Percentiles rank a stretch among this genome's conserved stretches.
Conservation (phyloP, 1,140 invertebrate genomes). For the Luehdorfia chinensis region DNA sequence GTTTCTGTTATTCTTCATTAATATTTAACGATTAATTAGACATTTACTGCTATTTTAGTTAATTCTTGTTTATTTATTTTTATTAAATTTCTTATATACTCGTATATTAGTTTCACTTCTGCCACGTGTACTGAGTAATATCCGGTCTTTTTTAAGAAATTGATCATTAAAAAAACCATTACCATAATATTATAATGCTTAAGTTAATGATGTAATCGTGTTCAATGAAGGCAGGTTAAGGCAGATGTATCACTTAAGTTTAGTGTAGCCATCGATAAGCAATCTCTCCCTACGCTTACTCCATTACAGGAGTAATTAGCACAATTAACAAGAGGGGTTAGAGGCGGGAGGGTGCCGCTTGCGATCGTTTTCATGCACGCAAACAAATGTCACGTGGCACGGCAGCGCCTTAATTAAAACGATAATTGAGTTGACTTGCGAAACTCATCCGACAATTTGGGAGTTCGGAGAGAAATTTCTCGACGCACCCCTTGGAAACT, state of each 20-base stretch:
- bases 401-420: conserved; percentile 74
- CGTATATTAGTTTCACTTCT: no score
- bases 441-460: conserved; percentile 73
- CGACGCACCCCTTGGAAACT: conserved; percentile 63
- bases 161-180: no score
- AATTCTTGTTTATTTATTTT: no score
- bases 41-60: no score
- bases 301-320: conserved; percentile 73
- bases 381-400: conserved; percentile 75
- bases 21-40: no score
- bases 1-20: no score
- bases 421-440: conserved; percentile 76
- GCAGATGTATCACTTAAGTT: conserved; percentile 52
- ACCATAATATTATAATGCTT: no score
- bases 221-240: conserved; percentile 12
- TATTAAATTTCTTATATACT: no score
- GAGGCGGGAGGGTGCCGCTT: conserved; percentile 21
- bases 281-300: conserved; percentile 62
- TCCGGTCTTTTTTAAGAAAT: no score
- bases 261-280: conserved; percentile 61
- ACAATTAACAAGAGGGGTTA: conserved; percentile 62
- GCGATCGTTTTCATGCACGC: conserved; percentile 71
- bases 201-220: no score
- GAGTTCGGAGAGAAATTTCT: conserved; percentile 69
- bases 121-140: no score